Evolutionary conservation across 2,888 invertebrate species (phyloP).

Genomic region (Apotomis capreana): DNA sequence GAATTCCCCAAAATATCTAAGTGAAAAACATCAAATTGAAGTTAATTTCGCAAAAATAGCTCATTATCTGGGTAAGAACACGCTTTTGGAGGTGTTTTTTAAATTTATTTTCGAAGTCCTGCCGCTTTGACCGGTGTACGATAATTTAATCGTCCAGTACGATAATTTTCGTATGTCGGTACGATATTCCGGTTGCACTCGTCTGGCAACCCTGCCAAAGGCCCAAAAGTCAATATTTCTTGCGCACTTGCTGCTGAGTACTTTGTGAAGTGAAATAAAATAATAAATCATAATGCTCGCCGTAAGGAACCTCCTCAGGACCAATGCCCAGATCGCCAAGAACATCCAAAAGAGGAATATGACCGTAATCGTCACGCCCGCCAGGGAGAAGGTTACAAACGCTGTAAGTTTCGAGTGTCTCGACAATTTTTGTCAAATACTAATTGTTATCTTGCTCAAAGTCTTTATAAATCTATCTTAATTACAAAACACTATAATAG

Average conservation of each 20-base stretch:
- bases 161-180: too few species aligned
- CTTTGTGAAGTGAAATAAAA: slow-evolving; percentile 40
- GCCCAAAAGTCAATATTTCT: slow-evolving; percentile 23
- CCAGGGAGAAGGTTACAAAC: slow-evolving; percentile 64
- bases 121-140: too few species aligned
- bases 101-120: too few species aligned
- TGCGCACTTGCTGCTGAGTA: slow-evolving; percentile 35
- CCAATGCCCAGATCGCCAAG: slow-evolving; percentile 62
- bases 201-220: too few species aligned
- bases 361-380: slow-evolving; percentile 64
- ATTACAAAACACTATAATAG: not conserved
- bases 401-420: slow-evolving; percentile 59
- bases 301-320: slow-evolving; percentile 64
- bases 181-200: too few species aligned
- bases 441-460: not conserved
- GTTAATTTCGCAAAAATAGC: too few species aligned
- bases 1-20: too few species aligned
- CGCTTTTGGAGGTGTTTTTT: too few species aligned
- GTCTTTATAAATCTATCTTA: slow-evolving; percentile 19
- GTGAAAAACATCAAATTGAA: too few species aligned
- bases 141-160: too few species aligned
- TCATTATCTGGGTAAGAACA: too few species aligned
- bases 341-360: slow-evolving; percentile 72
- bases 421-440: not conserved
- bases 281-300: slow-evolving; percentile 65